These are phyloP conservation scores for Acleris literana DNA, from an alignment of 2,888 invertebrate genomes.

Conservation along the genomic window DNA sequence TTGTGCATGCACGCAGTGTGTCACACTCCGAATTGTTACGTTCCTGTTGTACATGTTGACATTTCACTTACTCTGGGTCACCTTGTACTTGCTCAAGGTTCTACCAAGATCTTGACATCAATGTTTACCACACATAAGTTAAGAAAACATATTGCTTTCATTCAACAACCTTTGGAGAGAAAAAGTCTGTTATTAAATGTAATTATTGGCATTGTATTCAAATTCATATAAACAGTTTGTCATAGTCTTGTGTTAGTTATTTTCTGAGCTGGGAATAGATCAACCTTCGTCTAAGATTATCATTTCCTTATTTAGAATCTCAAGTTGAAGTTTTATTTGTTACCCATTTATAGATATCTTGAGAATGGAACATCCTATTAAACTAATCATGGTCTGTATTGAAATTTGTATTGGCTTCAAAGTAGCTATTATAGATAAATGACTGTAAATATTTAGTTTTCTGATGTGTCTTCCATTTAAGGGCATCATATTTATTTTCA, in stretches of 20 bases:
- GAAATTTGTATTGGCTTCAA: conserved; percentile 10
- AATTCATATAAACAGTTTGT: conserved; percentile 10
- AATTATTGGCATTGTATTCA: conserved; percentile 22
- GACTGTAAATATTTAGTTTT: conserved; percentile 8
- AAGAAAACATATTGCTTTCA: conserved; percentile 65
- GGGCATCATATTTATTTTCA: conserved; percentile 41
- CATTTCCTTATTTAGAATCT: conserved; percentile 27
- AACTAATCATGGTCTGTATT: conserved; percentile 5
- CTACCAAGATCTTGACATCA: conserved; percentile 72
- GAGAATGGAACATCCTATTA: conserved; percentile 16
- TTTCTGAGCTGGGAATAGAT: conserved; percentile 20
- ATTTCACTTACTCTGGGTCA: conserved; percentile 77
- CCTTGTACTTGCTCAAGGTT: conserved; percentile 77
- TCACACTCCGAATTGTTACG: conserved; percentile 58
- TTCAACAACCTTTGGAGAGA: conserved; percentile 56
- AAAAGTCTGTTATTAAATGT: conserved; percentile 40
- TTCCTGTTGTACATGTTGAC: conserved; percentile 68
- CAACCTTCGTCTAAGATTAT: conserved; percentile 27
- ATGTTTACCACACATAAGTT: conserved; percentile 57
- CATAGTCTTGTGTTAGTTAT: conserved; percentile 19
- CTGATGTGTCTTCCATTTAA: conserved; percentile 34
- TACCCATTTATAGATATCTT: conserved; percentile 38
- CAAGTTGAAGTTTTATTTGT: conserved; percentile 18
- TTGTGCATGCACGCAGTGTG: conserved; percentile 57
- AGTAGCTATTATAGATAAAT: neutral